phyloP scores from a whole-genome alignment of 2,797 vertebrate genomes.

The Myotis myotis region DNA sequence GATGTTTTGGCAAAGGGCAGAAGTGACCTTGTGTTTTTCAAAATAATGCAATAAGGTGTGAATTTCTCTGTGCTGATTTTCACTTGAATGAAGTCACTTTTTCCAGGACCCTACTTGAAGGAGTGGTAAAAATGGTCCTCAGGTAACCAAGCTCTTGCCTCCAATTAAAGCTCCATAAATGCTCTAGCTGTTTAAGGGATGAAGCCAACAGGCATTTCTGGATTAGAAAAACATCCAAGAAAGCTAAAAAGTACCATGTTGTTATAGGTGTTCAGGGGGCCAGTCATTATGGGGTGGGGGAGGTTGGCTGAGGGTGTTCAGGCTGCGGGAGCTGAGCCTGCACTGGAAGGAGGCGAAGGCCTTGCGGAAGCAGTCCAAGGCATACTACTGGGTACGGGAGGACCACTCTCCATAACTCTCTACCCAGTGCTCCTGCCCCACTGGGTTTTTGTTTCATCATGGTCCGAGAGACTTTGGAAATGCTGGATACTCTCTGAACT shows the following conservation, averaged over 20 bases:
- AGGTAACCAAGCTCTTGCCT: neutral
- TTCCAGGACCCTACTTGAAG: neutral
- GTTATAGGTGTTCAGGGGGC: neutral
- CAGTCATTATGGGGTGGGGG: neutral
- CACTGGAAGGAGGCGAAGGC: neutral
- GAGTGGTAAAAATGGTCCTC: neutral
- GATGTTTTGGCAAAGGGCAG: neutral
- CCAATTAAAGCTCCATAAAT: neutral
- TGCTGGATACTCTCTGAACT: constrained; percentile 35
- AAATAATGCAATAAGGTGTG: neutral
- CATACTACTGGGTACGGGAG: neutral
- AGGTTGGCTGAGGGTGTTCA: neutral
- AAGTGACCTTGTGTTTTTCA: neutral
- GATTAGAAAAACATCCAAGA: constrained; percentile 11
- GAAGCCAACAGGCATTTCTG: neutral
- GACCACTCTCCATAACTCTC: neutral
- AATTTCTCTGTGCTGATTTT: constrained; percentile 20
- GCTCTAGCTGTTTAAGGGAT: neutral
- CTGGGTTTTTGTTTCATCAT: neutral
- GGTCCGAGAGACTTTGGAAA: constrained; percentile 61
- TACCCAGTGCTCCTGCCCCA: neutral
- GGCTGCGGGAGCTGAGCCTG: neutral
- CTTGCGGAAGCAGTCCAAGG: neutral
- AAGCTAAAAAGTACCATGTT: neutral
- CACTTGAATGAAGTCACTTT: neutral